Base-by-base conservation (phyloP, 2,888 invertebrate genomes). In the Habroteleia sp. region DNA sequence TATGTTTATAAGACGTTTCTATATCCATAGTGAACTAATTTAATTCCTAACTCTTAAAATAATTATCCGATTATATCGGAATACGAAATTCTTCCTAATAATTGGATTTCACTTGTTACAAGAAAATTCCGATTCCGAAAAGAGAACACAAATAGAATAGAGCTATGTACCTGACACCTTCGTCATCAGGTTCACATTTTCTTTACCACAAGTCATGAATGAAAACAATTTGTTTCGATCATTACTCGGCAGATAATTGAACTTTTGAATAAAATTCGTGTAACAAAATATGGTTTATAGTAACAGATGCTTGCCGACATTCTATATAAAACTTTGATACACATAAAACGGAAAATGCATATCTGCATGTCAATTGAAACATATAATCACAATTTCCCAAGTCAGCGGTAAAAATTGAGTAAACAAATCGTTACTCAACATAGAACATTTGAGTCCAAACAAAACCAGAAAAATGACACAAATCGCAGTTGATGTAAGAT, bases 211-310 rank as follows among this genome's bases (percentile, higher is more conserved):
- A 65, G 29, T 54, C 54, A 54, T 65, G 35, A 44, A 54, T 54
- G 54, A 52, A 14, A 65, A 54, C 54, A 37, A 65, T 54, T 65
- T 65, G 54, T 46, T 65, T 42, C 37, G 44, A 54, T 27, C 54
- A 41, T 62, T 39, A 48, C 58, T 11, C 20, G n/a, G 23, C 46
- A 39, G 6, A 48, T 62, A 46, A 62, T 39, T 13, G 29, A 39
- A 14, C 39, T 16, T 10, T 16, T 29, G 29, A 62, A 37, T 62
- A 31, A 39, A 33, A 48, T 48, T 8, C 39, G 10, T 35, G 2
- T 7, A 13, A 13, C 20, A 17, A 44, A 41, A 56, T 31, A 4
- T 3, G 10, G 6, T 27, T n/a, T n/a, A n/a, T n/a, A n/a, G n/a
- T n/a, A n/a, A n/a, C n/a, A n/a, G n/a, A n/a, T n/a, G n/a, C n/a